phyloP scores from a whole-genome alignment of 2,797 vertebrate genomes.

The Toxotes lorentzi region DNA sequence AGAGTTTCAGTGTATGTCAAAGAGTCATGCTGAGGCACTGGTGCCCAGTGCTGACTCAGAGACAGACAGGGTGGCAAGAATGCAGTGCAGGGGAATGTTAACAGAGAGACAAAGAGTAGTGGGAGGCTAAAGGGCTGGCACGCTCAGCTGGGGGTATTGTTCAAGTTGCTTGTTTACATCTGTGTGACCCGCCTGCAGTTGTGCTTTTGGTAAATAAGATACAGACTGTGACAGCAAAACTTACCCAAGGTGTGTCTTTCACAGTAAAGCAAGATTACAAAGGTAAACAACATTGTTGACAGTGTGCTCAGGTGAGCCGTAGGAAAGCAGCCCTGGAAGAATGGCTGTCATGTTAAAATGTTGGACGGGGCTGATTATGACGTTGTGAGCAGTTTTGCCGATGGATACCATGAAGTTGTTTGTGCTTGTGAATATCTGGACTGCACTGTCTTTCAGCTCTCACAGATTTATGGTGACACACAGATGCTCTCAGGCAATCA shows the following conservation, averaged over 20 bases:
- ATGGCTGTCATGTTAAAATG: not conserved
- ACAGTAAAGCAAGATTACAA: not conserved
- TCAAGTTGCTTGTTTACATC: conserved; percentile 51
- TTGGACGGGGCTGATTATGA: not conserved
- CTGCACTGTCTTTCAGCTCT: too few relatives aligned
- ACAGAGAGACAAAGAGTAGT: conserved; percentile 58
- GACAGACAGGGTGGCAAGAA: conserved; percentile 42
- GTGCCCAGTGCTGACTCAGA: conserved; percentile 51
- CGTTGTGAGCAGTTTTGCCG: not conserved
- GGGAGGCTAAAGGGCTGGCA: conserved; percentile 27
- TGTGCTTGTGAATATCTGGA: not conserved
- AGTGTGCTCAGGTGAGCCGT: not conserved
- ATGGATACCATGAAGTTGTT: not conserved
- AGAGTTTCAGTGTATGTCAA: not conserved
- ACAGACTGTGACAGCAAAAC: not conserved
- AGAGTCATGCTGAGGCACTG: conserved; percentile 28
- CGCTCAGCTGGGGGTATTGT: conserved; percentile 25
- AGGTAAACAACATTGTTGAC: too few relatives aligned
- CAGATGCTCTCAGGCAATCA: not conserved
- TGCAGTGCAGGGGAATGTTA: conserved; percentile 63
- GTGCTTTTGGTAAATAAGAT: conserved; percentile 7
- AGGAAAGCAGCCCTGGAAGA: not conserved
- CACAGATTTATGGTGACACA: too few relatives aligned
- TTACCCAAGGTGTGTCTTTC: not conserved
- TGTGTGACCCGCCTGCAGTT: conserved; percentile 1